Percentiles rank a stretch among this genome's conserved stretches.
Conservation (phyloP, 1,140 invertebrate species). For the Aphidius ervi region DNA sequence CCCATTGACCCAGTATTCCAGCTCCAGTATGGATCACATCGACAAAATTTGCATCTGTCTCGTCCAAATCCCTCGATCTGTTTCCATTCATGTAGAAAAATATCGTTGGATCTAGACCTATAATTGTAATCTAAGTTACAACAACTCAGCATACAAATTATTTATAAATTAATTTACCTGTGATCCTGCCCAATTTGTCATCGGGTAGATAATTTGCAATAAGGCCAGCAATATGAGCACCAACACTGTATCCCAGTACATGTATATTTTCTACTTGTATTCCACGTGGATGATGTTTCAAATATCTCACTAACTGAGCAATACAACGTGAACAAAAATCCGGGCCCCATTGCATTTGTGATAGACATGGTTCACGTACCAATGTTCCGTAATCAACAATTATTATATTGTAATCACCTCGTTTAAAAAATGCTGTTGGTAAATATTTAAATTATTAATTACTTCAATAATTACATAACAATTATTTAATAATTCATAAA, state of each 20-base stretch:
- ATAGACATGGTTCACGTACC: constrained; percentile 77
- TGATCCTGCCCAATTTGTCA: constrained; percentile 72
- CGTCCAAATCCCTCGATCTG: constrained; percentile 75
- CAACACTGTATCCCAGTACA: constrained; percentile 79
- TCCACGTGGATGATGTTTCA: constrained; percentile 71
- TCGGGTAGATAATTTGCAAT: constrained; percentile 71
- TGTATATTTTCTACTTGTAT: constrained; percentile 70
- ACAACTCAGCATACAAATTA: constrained; percentile 7
- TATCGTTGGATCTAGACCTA: constrained; percentile 78
- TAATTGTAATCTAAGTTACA: constrained; percentile 23
- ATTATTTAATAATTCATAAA: no score
- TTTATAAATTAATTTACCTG: constrained; percentile 53
- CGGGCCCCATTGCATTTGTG: constrained; percentile 79
- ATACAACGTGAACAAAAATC: constrained; percentile 75
- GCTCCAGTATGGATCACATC: constrained; percentile 87
- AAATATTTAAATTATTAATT: constrained; percentile 10
- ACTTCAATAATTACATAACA: constrained; percentile 4
- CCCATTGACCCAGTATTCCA: constrained; percentile 79
- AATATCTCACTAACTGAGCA: constrained; percentile 73
- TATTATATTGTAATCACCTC: constrained; percentile 79
- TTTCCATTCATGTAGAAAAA: constrained; percentile 76
- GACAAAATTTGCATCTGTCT: constrained; percentile 79
- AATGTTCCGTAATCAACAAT: constrained; percentile 79
- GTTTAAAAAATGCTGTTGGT: constrained; percentile 67
- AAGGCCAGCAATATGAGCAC: constrained; percentile 78